phyloP scores from a whole-genome alignment of 2,113 vertebrate genomes.

The Budorcas taxicolor region DNA sequence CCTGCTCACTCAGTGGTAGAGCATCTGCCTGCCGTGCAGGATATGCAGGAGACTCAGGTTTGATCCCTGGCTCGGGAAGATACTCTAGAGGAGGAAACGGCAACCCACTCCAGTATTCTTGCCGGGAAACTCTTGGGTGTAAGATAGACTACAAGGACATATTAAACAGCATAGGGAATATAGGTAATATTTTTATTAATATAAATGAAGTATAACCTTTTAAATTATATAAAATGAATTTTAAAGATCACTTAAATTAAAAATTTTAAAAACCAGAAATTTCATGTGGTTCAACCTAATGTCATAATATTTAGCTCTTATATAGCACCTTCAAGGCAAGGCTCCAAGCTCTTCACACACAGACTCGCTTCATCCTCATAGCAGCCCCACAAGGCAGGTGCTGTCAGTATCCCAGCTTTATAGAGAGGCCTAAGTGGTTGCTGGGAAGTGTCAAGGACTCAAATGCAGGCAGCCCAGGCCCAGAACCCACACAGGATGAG shows the following conservation, averaged over 20 bases:
- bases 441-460: not conserved
- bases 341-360: not conserved
- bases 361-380: not conserved
- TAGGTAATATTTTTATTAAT: not conserved
- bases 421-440: not conserved
- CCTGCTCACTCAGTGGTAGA: not conserved
- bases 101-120: not conserved
- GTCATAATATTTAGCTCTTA: not conserved
- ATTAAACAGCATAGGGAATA: not conserved
- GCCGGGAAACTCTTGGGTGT: not conserved
- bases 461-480: not conserved
- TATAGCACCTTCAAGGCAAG: not conserved
- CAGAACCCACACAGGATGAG: not conserved
- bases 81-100: not conserved
- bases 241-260: not conserved
- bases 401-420: not conserved
- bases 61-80: not conserved
- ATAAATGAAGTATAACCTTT: not conserved
- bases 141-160: not conserved
- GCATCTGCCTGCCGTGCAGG: not conserved
- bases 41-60: not conserved
- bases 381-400: fast-evolving
- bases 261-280: not conserved
- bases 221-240: not conserved
- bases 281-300: not conserved